phyloP scores from a whole-genome alignment of 2,888 invertebrate species.

The Mayetiola destructor region DNA sequence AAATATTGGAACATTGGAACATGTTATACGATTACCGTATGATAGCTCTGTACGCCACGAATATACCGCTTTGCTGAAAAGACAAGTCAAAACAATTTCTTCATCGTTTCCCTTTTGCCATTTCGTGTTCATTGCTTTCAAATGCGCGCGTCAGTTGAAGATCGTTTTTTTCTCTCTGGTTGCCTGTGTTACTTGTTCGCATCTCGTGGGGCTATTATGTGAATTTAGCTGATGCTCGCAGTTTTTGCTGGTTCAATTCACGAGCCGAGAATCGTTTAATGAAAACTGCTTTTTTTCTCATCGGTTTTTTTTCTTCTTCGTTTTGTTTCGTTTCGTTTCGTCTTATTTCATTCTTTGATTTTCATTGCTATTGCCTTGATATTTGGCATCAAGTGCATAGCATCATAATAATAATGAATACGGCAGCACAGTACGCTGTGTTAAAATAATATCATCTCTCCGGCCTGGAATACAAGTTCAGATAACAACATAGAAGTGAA shows the following conservation, averaged over 20 bases:
- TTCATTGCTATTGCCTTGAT: too few species aligned
- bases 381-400: too few species aligned
- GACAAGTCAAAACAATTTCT: slow-evolving; percentile 6
- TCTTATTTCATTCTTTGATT: too few species aligned
- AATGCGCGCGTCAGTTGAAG: not conserved
- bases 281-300: too few species aligned
- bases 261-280: too few species aligned
- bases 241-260: not conserved
- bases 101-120: not conserved
- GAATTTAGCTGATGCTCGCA: not conserved
- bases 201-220: not conserved
- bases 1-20: not conserved
- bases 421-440: too few species aligned
- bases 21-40: slow-evolving; percentile 1
- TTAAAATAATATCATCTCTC: too few species aligned
- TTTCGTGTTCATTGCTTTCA: not conserved
- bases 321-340: too few species aligned
- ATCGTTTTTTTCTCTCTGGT: not conserved
- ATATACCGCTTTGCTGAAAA: not conserved
- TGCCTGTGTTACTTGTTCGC: not conserved
- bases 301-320: too few species aligned
- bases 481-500: too few species aligned
- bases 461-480: too few species aligned
- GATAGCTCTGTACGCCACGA: not conserved
- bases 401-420: too few species aligned